Conservation (phyloP, 2,113 vertebrate genomes). For the Panurus biarmicus region DNA sequence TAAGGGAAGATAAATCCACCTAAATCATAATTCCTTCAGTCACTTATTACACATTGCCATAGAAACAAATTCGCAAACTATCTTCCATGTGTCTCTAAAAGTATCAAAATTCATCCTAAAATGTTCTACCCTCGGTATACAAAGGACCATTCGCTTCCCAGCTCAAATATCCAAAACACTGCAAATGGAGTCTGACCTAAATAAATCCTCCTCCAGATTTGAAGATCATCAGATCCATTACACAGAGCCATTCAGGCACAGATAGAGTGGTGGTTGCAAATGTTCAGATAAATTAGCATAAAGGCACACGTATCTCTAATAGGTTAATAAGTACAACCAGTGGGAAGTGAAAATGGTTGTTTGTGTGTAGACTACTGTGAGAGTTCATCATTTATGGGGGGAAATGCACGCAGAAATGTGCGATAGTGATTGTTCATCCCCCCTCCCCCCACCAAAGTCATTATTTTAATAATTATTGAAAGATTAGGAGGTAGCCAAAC, state of each 20-base stretch:
- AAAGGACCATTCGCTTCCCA: background rate
- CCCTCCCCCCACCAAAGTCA: background rate
- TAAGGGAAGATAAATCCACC: background rate
- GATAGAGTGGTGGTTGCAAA: background rate
- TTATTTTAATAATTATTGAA: background rate
- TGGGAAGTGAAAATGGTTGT: background rate
- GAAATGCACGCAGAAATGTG: background rate
- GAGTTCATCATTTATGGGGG: background rate
- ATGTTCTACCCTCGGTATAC: background rate
- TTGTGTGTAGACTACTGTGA: background rate
- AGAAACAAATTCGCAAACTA: background rate
- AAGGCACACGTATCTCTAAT: background rate
- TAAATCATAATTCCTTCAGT: background rate
- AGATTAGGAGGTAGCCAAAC: background rate
- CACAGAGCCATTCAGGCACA: background rate
- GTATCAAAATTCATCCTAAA: background rate
- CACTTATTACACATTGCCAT: background rate
- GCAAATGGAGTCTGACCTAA: background rate
- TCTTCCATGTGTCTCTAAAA: background rate
- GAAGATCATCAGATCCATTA: background rate
- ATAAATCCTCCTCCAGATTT: background rate
- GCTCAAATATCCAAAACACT: background rate
- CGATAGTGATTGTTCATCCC: rapidly evolving
- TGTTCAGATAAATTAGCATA: background rate
- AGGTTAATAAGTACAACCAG: background rate